These are phyloP conservation scores for Tenthredo mesomela DNA, from an alignment of 2,888 invertebrate genomes.

Conservation along the genomic window DNA sequence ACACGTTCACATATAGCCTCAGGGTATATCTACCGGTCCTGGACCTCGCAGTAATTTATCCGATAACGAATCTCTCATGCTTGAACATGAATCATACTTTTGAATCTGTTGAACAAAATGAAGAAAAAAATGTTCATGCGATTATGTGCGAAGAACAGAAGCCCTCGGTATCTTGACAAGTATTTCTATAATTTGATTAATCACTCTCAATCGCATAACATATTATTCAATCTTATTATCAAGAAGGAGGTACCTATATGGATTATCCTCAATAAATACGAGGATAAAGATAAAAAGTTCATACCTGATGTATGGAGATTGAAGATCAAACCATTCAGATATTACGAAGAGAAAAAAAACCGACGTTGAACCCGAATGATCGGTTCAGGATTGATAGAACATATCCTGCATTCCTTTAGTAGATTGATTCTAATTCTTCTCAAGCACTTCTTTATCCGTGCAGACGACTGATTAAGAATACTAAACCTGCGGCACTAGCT, in stretches of 20 bases:
- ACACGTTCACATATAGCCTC: background rate
- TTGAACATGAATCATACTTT: background rate
- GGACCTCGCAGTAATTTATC: background rate
- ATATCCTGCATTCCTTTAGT: conserved; percentile 2
- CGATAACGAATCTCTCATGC: background rate
- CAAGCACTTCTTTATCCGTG: background rate
- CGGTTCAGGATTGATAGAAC: conserved; percentile 3
- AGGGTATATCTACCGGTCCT: background rate
- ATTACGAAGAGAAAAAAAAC: too few relatives aligned
- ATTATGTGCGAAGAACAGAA: background rate
- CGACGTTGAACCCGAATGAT: background rate
- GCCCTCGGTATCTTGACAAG: background rate
- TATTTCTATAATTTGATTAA: background rate
- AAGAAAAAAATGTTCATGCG: background rate
- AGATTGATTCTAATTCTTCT: conserved; percentile 21
- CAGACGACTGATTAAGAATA: background rate
- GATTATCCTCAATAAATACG: background rate
- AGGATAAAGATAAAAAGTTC: background rate
- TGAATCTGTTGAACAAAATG: background rate
- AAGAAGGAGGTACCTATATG: background rate
- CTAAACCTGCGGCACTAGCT: background rate
- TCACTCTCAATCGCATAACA: background rate
- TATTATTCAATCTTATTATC: background rate
- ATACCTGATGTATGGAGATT: background rate
- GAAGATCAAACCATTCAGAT: background rate